Evolutionary conservation across 1,140 invertebrate species (phyloP).

Genomic region (Lepidurus couesii): DNA sequence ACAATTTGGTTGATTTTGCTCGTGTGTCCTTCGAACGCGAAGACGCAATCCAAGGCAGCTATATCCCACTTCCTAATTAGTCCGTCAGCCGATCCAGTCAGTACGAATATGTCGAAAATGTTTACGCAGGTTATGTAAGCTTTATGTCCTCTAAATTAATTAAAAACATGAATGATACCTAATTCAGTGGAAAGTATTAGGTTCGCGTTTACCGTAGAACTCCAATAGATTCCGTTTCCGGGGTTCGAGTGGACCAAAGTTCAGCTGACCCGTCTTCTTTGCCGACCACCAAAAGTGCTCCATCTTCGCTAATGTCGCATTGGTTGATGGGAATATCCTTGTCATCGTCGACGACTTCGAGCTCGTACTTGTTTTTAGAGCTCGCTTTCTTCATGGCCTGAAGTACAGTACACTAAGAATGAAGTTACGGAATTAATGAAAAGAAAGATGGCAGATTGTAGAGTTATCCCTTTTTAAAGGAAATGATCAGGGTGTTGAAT

Average conservation of each 20-base stretch:
- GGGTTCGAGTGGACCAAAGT: slow-evolving; percentile 51
- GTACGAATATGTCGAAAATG: slow-evolving; percentile 49
- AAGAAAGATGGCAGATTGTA: too few relatives aligned
- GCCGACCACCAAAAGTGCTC: slow-evolving; percentile 51
- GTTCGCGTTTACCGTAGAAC: slow-evolving; percentile 43
- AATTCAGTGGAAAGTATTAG: background rate
- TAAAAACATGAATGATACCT: background rate
- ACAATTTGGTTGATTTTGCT: slow-evolving; percentile 50
- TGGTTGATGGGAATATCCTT: slow-evolving; percentile 51
- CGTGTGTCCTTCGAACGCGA: slow-evolving; percentile 43
- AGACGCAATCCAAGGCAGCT: slow-evolving; percentile 48
- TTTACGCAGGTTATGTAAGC: slow-evolving; percentile 52
- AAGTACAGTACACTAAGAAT: background rate
- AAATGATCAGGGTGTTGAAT: too few relatives aligned
- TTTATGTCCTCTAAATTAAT: slow-evolving; percentile 44
- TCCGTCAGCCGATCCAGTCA: slow-evolving; percentile 52
- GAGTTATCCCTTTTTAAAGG: too few relatives aligned
- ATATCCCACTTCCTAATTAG: slow-evolving; percentile 55
- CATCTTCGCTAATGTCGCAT: slow-evolving; percentile 53
- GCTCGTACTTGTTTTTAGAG: slow-evolving; percentile 32
- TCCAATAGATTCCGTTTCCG: slow-evolving; percentile 50
- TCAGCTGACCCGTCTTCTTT: slow-evolving; percentile 51
- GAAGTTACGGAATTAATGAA: too few relatives aligned
- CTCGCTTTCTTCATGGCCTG: slow-evolving; percentile 8
- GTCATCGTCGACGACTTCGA: slow-evolving; percentile 39